A percentile compares a stretch with the other conserved stretches of the same genome.
These are phyloP conservation scores for Lampris megalopsis DNA, from an alignment of 2,113 vertebrate genomes.

Conservation along the genomic window DNA sequence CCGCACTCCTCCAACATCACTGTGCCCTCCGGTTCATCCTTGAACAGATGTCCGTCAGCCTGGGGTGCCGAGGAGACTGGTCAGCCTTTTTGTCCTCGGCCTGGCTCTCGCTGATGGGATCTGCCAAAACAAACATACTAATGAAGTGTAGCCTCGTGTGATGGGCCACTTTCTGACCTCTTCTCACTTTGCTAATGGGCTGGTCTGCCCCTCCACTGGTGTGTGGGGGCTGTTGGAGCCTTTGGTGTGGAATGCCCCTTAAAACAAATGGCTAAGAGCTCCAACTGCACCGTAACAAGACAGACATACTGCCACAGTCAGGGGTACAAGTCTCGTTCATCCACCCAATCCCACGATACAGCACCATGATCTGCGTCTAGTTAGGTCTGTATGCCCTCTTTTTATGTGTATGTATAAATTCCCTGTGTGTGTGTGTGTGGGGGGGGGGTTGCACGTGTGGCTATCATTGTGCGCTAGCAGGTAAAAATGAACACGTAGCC, in stretches of 20 bases:
- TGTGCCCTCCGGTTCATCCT: constrained; percentile 43
- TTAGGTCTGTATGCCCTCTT: constrained; percentile 19
- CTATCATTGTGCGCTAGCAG: not conserved
- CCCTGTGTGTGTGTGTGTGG: constrained; percentile 12
- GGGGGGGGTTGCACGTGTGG: constrained; percentile 12
- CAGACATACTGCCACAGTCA: constrained; percentile 47
- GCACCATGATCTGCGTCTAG: constrained; percentile 41
- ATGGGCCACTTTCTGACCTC: constrained; percentile 57
- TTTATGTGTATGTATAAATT: constrained; percentile 29
- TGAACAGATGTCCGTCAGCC: constrained; percentile 69
- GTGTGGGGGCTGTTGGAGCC: constrained; percentile 54
- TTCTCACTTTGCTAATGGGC: constrained; percentile 65
- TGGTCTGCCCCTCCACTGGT: constrained; percentile 56
- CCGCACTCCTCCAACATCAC: constrained; percentile 29
- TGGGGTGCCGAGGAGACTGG: constrained; percentile 65
- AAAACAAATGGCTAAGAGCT: constrained; percentile 70
- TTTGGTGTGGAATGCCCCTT: constrained; percentile 64
- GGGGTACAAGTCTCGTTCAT: constrained; percentile 50
- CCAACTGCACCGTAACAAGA: constrained; percentile 57
- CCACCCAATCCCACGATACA: constrained; percentile 47
- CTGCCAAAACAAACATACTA: constrained; percentile 72
- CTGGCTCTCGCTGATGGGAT: constrained; percentile 50
- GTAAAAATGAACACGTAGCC: constrained; percentile 41
- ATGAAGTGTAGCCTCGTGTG: constrained; percentile 72
- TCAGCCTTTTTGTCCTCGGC: constrained; percentile 24